Evolutionary conservation across 2,888 invertebrate species (phyloP).

Genomic region (Keiferia lycopersicella): DNA sequence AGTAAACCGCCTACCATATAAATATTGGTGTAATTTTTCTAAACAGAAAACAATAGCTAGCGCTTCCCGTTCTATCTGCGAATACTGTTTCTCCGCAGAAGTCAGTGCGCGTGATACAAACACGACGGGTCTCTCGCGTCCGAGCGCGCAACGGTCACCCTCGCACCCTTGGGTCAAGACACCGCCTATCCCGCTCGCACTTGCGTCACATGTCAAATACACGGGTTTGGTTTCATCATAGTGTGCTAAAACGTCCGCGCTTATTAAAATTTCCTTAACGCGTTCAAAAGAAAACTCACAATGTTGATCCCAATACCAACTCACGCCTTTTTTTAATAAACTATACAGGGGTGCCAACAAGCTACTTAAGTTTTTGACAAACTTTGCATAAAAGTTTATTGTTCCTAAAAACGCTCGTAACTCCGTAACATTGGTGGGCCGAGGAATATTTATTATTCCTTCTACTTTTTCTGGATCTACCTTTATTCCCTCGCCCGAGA

Average conservation of each 20-base stretch:
- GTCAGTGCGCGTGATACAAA: constrained; percentile 26
- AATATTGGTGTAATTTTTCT: constrained; percentile 16
- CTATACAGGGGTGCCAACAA: constrained; percentile 22
- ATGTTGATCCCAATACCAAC: constrained; percentile 4
- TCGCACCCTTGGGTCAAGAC: constrained; percentile 26
- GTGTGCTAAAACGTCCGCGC: constrained; percentile 22
- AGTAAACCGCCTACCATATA: constrained; percentile 11
- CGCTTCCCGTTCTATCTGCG: constrained; percentile 30
- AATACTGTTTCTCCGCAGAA: constrained; percentile 24
- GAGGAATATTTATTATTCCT: constrained; percentile 19
- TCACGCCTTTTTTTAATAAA: constrained; percentile 12
- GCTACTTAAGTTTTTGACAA: constrained; percentile 33
- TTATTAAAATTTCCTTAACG: constrained; percentile 10
- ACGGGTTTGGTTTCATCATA: constrained; percentile 25
- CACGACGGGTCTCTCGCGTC: constrained; percentile 20
- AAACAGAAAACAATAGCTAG: constrained; percentile 14
- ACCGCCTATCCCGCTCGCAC: background rate
- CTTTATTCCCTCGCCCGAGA: constrained; percentile 24
- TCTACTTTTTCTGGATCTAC: constrained; percentile 28
- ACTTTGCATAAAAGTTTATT: constrained; percentile 51
- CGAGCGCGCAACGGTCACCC: too few relatives aligned
- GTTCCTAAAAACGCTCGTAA: constrained; percentile 43
- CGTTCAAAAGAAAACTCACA: background rate
- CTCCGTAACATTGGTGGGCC: constrained; percentile 23
- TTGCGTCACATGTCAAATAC: constrained; percentile 25